phyloP scores from a whole-genome alignment of 2,113 vertebrate genomes.

The Promerops cafer region DNA sequence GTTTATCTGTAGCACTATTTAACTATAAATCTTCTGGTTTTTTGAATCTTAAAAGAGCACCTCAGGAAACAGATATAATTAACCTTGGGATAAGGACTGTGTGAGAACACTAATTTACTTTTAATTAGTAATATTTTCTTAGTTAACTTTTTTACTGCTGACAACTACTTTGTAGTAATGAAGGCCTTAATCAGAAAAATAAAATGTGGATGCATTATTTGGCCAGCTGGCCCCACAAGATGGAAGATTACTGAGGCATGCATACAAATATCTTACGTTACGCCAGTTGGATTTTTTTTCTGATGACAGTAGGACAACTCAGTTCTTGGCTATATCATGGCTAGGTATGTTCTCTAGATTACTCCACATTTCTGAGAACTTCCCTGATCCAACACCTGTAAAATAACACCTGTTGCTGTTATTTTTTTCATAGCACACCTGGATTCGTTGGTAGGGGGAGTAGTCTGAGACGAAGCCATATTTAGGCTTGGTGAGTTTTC shows the following conservation, averaged over 20 bases:
- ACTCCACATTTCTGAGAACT: not conserved
- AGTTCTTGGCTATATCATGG: not conserved
- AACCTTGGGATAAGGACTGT: not conserved
- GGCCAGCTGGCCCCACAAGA: not conserved
- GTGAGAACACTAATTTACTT: not conserved
- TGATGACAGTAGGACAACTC: not conserved
- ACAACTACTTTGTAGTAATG: not conserved
- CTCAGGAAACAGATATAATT: not conserved
- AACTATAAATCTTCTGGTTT: not conserved
- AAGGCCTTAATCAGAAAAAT: not conserved
- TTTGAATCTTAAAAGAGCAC: not conserved
- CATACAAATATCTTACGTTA: not conserved
- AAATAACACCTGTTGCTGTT: accelerated
- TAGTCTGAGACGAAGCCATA: not conserved
- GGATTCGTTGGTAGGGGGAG: not conserved
- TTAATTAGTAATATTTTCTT: not conserved
- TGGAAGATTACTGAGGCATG: not conserved
- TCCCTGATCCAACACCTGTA: not conserved
- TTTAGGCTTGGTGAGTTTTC: not conserved
- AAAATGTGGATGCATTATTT: not conserved
- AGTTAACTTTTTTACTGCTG: not conserved
- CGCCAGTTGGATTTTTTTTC: not conserved
- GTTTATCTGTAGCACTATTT: not conserved
- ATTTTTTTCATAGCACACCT: not conserved
- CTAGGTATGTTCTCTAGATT: not conserved